These are phyloP conservation scores for Aspidiotus destructor DNA, from an alignment of 2,888 invertebrate genomes.

Conservation along the genomic window DNA sequence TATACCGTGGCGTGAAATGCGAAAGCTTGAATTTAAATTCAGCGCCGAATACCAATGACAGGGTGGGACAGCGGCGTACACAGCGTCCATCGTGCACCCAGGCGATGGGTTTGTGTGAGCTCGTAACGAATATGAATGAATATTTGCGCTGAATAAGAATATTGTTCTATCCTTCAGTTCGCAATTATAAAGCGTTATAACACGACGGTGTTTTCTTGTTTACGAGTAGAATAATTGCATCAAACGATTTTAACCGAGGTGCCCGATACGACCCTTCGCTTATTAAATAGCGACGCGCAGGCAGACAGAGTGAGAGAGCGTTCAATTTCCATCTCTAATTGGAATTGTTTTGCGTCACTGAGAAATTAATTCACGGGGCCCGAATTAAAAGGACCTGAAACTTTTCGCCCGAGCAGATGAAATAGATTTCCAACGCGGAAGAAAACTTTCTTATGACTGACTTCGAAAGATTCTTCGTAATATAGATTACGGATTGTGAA, in stretches of 20 bases:
- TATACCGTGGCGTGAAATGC: neutral
- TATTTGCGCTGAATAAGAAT: slow-evolving; percentile 4
- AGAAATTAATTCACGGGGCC: slow-evolving; percentile 25
- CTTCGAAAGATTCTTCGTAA: slow-evolving; percentile 1
- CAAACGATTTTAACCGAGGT: slow-evolving; percentile 19
- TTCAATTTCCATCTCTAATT: slow-evolving; percentile 27
- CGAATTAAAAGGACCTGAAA: slow-evolving; percentile 9
- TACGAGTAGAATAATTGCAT: slow-evolving; percentile 23
- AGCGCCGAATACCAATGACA: neutral
- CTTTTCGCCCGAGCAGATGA: slow-evolving; percentile 16
- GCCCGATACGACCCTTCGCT: slow-evolving; percentile 9
- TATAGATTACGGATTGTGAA: neutral
- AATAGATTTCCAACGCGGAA: slow-evolving; percentile 21
- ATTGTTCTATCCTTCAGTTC: slow-evolving; percentile 1
- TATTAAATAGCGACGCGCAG: slow-evolving; percentile 12
- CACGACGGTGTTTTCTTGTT: slow-evolving; percentile 14
- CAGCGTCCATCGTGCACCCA: neutral
- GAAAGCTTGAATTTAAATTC: neutral
- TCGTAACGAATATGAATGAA: neutral
- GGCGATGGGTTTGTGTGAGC: neutral
- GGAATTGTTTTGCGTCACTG: slow-evolving; percentile 28
- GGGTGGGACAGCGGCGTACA: neutral
- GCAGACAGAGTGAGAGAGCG: slow-evolving; percentile 5
- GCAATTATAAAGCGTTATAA: slow-evolving; percentile 15
- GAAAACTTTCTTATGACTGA: slow-evolving; percentile 22